Percentiles rank a stretch among this genome's conserved stretches.
These are phyloP conservation scores for Cisticola juncidis DNA, from an alignment of 2,113 vertebrate genomes.

Conservation along the genomic window DNA sequence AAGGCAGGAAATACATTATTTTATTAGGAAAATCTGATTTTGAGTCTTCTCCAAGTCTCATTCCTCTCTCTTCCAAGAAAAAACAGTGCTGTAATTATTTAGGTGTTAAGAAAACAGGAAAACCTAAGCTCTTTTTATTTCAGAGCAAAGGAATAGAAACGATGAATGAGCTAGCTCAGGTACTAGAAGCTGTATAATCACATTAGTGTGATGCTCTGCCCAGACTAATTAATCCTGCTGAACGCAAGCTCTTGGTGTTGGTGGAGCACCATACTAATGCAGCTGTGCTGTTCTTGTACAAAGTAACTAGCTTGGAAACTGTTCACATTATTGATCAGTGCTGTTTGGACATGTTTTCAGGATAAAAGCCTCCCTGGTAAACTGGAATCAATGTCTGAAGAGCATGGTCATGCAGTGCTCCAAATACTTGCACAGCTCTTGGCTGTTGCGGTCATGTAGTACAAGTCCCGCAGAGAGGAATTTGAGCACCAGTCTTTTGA, in stretches of 20 bases:
- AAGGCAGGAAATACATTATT: neutral
- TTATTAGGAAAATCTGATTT: neutral
- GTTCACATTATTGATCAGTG: neutral
- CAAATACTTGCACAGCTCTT: neutral
- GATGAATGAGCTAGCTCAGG: neutral
- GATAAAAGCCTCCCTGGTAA: neutral
- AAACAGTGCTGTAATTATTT: neutral
- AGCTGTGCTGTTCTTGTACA: neutral
- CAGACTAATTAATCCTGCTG: constrained; percentile 48
- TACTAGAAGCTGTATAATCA: constrained; percentile 40
- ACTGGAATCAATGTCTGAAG: neutral
- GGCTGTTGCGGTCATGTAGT: neutral
- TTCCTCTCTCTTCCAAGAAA: neutral
- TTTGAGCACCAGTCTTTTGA: neutral
- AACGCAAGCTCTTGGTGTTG: neutral
- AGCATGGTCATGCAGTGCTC: neutral
- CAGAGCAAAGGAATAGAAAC: neutral
- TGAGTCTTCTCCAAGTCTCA: neutral
- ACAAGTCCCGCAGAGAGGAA: neutral
- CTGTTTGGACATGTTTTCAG: neutral
- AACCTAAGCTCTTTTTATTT: neutral
- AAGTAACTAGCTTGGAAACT: neutral
- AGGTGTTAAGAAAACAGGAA: neutral
- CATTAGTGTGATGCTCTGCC: neutral
- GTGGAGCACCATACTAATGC: constrained; percentile 33